phyloP scores from a whole-genome alignment of 2,113 vertebrate species.

The Pontoporia blainvillei region DNA sequence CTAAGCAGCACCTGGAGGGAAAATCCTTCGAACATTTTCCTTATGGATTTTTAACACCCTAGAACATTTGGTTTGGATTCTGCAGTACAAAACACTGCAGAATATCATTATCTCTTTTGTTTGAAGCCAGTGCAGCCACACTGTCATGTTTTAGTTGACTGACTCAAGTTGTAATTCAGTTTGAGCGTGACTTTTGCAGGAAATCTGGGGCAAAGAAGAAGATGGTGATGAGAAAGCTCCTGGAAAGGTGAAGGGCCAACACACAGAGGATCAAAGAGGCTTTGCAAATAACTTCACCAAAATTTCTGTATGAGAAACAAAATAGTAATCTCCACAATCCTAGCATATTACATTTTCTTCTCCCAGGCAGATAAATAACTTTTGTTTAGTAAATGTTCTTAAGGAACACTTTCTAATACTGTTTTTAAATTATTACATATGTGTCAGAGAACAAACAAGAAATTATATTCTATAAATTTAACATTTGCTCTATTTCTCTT shows the following conservation, averaged over 20 bases:
- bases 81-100: background rate
- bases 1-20: background rate
- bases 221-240: background rate
- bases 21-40: background rate
- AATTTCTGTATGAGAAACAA: background rate
- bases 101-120: background rate
- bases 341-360: background rate
- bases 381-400: background rate
- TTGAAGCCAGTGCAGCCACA: background rate
- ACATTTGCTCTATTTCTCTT: background rate
- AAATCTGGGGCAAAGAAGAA: background rate
- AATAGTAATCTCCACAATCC: background rate
- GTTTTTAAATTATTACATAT: background rate
- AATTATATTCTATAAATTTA: background rate
- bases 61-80: background rate
- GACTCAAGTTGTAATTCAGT: background rate
- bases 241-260: background rate
- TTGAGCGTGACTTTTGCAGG: background rate
- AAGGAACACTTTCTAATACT: background rate
- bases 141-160: background rate
- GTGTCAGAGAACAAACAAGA: background rate
- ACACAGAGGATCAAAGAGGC: background rate
- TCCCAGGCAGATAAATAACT: background rate
- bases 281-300: background rate
- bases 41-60: background rate